Conservation (phyloP, 2,113 vertebrate species). For the Origma solitaria region DNA sequence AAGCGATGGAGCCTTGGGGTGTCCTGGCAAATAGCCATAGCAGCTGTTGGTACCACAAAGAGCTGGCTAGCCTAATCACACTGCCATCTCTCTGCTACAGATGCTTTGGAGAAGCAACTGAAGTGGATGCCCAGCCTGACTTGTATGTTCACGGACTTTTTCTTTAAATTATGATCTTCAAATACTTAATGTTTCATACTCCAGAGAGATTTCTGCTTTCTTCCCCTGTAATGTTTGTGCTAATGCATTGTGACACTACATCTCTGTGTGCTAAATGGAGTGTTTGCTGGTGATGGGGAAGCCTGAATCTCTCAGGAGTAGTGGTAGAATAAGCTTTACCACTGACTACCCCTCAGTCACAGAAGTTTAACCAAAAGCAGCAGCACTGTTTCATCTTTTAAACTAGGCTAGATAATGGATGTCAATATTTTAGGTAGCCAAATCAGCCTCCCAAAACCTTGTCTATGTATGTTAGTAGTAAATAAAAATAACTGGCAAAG, state of each 20-base stretch:
- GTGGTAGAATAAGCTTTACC: background rate
- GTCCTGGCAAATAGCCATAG: background rate
- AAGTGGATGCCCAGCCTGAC: background rate
- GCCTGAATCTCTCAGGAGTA: background rate
- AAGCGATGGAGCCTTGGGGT: background rate
- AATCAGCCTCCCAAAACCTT: background rate
- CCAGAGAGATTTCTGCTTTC: background rate
- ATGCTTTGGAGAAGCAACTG: background rate
- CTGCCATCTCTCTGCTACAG: background rate
- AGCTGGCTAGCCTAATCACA: background rate
- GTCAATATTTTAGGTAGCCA: background rate
- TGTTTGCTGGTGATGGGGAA: background rate
- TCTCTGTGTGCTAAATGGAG: background rate
- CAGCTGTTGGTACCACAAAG: background rate
- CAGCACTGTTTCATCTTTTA: background rate
- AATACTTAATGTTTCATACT: background rate
- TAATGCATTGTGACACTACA: constrained; percentile 5
- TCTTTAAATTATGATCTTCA: background rate
- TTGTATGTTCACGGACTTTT: background rate
- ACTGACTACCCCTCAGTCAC: background rate
- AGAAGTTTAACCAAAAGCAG: background rate
- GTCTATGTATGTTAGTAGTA: background rate
- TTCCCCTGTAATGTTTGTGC: background rate
- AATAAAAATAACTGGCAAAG: background rate
- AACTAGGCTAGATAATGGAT: background rate